These are phyloP conservation scores for Melitaea cinxia DNA, from an alignment of 1,140 invertebrate genomes.

Conservation along the genomic window DNA sequence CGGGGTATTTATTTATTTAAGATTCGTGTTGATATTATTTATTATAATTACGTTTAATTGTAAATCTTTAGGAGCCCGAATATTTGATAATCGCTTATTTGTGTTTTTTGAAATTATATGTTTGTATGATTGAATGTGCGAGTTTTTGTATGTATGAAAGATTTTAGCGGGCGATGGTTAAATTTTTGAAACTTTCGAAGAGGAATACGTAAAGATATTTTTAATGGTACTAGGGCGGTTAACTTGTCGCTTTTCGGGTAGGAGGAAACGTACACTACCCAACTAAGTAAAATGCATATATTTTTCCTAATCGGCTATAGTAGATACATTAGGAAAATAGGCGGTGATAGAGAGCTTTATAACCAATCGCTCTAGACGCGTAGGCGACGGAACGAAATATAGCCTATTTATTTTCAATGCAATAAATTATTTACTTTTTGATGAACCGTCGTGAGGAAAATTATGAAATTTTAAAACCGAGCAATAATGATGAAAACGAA, in stretches of 20 bases:
- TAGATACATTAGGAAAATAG: not conserved
- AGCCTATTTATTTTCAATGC: constrained; percentile 27
- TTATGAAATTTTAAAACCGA: constrained; percentile 17
- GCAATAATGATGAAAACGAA: constrained; percentile 32
- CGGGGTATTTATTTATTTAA: constrained; percentile 15
- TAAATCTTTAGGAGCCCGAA: constrained; percentile 9
- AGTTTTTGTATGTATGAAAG: not conserved
- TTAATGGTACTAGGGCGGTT: constrained; percentile 6
- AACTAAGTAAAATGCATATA: constrained; percentile 10
- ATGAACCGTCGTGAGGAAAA: not conserved
- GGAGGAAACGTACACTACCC: not conserved
- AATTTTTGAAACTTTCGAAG: not conserved
- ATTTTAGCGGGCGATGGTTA: not conserved
- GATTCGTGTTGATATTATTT: constrained; percentile 29
- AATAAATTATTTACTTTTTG: constrained; percentile 33
- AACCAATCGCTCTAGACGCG: not conserved
- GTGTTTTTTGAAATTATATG: constrained; percentile 16
- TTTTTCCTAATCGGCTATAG: constrained; percentile 12
- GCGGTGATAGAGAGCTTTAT: not conserved
- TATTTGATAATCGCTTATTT: constrained; percentile 25
- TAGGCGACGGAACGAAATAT: constrained; percentile 2
- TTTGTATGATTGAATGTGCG: constrained; percentile 3
- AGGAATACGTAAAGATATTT: constrained; percentile 4
- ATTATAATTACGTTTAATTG: constrained; percentile 18
- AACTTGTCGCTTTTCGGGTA: constrained; percentile 6